Percentiles rank a stretch among this genome's conserved stretches.
These are phyloP conservation scores for Chloroceryle inda DNA, from an alignment of 2,797 vertebrate species.

Conservation along the genomic window DNA sequence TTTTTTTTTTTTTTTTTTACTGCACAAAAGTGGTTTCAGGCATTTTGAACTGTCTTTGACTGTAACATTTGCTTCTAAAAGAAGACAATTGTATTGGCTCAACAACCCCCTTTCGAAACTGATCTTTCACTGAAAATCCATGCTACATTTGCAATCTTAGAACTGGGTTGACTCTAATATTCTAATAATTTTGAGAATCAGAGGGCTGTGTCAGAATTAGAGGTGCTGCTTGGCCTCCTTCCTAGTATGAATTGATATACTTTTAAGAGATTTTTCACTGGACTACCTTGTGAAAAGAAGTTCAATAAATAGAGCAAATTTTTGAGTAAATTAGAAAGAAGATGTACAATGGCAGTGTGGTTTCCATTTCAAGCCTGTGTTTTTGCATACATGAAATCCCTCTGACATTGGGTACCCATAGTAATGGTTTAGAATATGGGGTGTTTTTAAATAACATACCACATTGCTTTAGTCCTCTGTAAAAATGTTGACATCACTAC, in stretches of 20 bases:
- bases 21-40: rapidly evolving
- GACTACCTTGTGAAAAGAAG: background rate
- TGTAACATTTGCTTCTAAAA: background rate
- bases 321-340: background rate
- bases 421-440: rapidly evolving
- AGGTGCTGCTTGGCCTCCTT: background rate
- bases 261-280: background rate
- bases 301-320: background rate
- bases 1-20: background rate
- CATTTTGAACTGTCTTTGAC: background rate
- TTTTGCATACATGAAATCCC: background rate
- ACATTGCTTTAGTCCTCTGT: background rate
- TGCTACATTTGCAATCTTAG: background rate
- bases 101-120: background rate
- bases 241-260: background rate
- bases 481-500: background rate
- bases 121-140: background rate
- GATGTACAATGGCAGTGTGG: rapidly evolving
- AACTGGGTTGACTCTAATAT: background rate
- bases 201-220: background rate
- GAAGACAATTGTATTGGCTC: background rate
- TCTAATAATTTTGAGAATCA: background rate
- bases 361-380: background rate
- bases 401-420: background rate
- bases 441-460: background rate